Conservation (phyloP, 2,888 invertebrate genomes). For the Cremastobaeus sp. region DNA sequence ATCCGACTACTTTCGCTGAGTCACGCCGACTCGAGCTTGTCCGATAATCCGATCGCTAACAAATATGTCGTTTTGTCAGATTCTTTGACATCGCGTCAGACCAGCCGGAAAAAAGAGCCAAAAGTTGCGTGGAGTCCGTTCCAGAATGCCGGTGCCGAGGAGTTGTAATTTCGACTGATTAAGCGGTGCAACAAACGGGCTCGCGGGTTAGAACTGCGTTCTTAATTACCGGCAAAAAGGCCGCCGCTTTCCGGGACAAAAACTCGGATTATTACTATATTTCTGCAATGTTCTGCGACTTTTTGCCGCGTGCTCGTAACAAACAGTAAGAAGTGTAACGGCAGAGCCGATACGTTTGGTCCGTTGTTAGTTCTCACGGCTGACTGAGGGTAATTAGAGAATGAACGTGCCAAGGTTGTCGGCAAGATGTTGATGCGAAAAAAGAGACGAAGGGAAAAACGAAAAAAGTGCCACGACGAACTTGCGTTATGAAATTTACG, state of each 20-base stretch:
- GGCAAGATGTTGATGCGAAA: slow-evolving; percentile 59
- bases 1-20: slow-evolving; percentile 47
- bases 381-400: slow-evolving; percentile 60
- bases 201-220: slow-evolving; percentile 15
- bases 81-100: slow-evolving; percentile 41
- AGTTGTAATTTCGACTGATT: neutral
- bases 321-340: slow-evolving; percentile 55
- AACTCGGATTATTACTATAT: too few relatives aligned
- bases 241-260: too few relatives aligned
- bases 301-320: slow-evolving; percentile 43
- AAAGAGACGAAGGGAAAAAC: slow-evolving; percentile 30
- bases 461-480: slow-evolving; percentile 29
- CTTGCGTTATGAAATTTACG: slow-evolving; percentile 59
- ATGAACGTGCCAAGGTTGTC: slow-evolving; percentile 62
- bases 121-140: too few relatives aligned
- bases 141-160: too few relatives aligned
- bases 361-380: slow-evolving; percentile 59
- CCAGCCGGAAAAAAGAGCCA: neutral
- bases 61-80: slow-evolving; percentile 55
- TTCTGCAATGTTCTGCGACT: slow-evolving; percentile 31
- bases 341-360: slow-evolving; percentile 36
- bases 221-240: slow-evolving; percentile 28
- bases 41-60: slow-evolving; percentile 59
- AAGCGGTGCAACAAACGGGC: too few relatives aligned
- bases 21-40: slow-evolving; percentile 49